phyloP scores from a whole-genome alignment of 2,888 invertebrate species.

The Drosophila meridionalis region DNA sequence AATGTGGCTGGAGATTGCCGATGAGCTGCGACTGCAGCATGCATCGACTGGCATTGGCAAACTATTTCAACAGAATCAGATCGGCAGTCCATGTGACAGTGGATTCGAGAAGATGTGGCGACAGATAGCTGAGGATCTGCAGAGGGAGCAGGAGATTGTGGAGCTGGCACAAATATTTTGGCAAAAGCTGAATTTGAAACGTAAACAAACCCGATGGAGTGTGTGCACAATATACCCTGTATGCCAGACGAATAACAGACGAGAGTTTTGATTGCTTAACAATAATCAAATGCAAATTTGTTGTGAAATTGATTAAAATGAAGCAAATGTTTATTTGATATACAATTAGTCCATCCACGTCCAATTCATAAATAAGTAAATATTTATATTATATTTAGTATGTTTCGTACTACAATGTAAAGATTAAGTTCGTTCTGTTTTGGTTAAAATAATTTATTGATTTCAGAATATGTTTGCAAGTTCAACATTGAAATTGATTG shows the following conservation, averaged over 20 bases:
- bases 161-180: slow-evolving; percentile 40
- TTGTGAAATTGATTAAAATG: background rate
- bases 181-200: background rate
- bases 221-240: background rate
- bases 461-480: slow-evolving; percentile 63
- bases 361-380: slow-evolving; percentile 54
- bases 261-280: background rate
- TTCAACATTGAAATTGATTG: slow-evolving; percentile 52
- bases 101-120: background rate
- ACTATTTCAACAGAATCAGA: slow-evolving; percentile 16
- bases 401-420: slow-evolving; percentile 37
- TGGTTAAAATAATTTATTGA: slow-evolving; percentile 80
- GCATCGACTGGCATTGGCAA: slow-evolving; percentile 29
- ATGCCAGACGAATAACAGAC: too few species aligned
- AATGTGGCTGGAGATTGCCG: slow-evolving; percentile 59
- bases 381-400: slow-evolving; percentile 28
- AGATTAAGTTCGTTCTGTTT: slow-evolving; percentile 65
- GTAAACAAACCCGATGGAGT: background rate
- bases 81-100: slow-evolving; percentile 7
- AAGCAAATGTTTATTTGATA: slow-evolving; percentile 27
- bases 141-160: slow-evolving; percentile 50
- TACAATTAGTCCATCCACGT: slow-evolving; percentile 16
- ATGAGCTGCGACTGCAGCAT: slow-evolving; percentile 40
- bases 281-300: background rate
- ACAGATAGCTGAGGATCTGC: slow-evolving; percentile 48